Percentiles rank a stretch among this genome's conserved stretches.
Evolutionary conservation across 2,888 invertebrate species (phyloP).

Genomic region (Lypha dubia): DNA sequence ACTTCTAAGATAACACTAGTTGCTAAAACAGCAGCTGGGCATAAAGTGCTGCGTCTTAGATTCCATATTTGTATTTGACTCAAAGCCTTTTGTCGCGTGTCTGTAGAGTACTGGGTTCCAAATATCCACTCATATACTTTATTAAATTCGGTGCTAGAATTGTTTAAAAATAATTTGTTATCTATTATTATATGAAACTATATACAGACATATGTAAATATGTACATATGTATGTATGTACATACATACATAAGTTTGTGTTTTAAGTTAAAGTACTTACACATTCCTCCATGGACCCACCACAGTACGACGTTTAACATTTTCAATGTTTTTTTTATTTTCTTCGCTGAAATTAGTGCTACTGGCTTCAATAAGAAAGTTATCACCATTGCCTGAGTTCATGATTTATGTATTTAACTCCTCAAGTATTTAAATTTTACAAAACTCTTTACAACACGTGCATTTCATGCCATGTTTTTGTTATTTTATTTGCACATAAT

Average conservation of each 20-base stretch:
- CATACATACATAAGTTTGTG: too few species aligned
- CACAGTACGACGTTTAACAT: slow-evolving; percentile 77
- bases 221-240: background rate
- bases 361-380: background rate
- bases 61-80: slow-evolving; percentile 80
- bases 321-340: slow-evolving; percentile 10
- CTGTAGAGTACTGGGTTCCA: slow-evolving; percentile 63
- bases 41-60: slow-evolving; percentile 79
- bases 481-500: too few species aligned
- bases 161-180: too few species aligned
- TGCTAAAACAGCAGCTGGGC: slow-evolving; percentile 81
- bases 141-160: slow-evolving; percentile 79
- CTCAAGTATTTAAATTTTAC: background rate
- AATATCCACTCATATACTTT: slow-evolving; percentile 80
- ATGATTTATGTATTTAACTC: slow-evolving; percentile 22
- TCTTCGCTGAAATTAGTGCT: background rate
- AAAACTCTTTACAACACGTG: slow-evolving; percentile 65
- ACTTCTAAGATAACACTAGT: slow-evolving; percentile 80
- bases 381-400: slow-evolving; percentile 11
- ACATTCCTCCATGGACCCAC: slow-evolving; percentile 81
- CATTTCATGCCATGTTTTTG: slow-evolving; percentile 4
- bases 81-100: slow-evolving; percentile 75
- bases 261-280: slow-evolving; percentile 74
- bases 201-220: background rate
- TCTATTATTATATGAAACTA: too few species aligned